These are phyloP conservation scores for Chrysogorgia sp. DNA, from an alignment of 92 coral and sea anemone genomes.

Conservation along the genomic window DNA sequence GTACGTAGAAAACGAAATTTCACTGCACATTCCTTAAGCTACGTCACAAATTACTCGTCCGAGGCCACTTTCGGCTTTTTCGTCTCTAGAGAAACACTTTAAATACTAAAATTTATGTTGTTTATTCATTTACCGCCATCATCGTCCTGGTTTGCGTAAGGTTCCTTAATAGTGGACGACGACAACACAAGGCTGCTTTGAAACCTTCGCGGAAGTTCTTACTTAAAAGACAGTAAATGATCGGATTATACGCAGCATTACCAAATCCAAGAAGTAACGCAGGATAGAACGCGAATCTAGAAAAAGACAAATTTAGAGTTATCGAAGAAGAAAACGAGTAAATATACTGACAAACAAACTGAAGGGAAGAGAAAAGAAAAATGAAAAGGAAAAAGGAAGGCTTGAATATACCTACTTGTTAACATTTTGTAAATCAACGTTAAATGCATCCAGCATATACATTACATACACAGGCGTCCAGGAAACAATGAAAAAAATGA, in stretches of 20 bases:
- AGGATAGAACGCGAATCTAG: slow-evolving; percentile 2
- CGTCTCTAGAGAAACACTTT: too few relatives aligned
- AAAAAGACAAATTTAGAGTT: not conserved
- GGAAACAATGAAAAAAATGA: slow-evolving; percentile 5
- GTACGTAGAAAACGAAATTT: too few relatives aligned
- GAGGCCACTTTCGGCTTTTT: too few relatives aligned
- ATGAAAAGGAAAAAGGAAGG: not conserved
- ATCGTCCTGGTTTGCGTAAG: too few relatives aligned
- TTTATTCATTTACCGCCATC: too few relatives aligned
- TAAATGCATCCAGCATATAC: slow-evolving; percentile 4
- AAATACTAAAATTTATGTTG: too few relatives aligned
- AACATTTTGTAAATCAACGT: slow-evolving; percentile 10
- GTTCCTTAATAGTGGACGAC: too few relatives aligned
- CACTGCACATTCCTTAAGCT: too few relatives aligned
- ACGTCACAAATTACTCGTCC: too few relatives aligned
- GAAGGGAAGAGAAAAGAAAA: not conserved
- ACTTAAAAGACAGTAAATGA: slow-evolving; percentile 32
- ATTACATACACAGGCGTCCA: slow-evolving; percentile 22
- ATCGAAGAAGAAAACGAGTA: too few relatives aligned
- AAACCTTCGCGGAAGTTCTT: slow-evolving; percentile 17
- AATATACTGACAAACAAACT: too few relatives aligned
- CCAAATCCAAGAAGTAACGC: slow-evolving; percentile 5
- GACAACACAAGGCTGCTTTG: slow-evolving; percentile 3
- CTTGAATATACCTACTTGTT: slow-evolving; percentile 7
- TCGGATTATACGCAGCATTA: slow-evolving; percentile 19